Conservation (phyloP, 2,113 vertebrate genomes). For the Hystrix brachyura region DNA sequence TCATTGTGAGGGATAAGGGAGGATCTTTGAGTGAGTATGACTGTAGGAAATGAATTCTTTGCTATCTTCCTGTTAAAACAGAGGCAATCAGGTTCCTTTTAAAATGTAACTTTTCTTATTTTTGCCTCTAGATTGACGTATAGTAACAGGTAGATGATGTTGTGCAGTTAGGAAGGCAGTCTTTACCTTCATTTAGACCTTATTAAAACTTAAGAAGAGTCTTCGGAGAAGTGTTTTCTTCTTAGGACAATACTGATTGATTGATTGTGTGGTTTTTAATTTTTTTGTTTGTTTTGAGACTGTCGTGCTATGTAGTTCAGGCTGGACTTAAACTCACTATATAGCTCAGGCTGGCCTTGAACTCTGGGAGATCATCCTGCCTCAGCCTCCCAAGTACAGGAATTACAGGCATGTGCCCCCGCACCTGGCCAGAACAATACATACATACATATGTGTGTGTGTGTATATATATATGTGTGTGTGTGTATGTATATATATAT, state of each 20-base stretch:
- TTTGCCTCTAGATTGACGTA: slow-evolving; percentile 22
- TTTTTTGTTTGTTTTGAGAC: no score
- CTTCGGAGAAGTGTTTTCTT: slow-evolving; percentile 30
- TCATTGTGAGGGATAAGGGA: slow-evolving; percentile 34
- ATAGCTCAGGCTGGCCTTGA: no score
- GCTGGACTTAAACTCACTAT: no score
- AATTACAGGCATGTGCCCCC: no score
- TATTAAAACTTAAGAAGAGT: slow-evolving; percentile 25
- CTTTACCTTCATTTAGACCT: background rate
- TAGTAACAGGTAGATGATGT: background rate
- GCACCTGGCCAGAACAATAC: no score
- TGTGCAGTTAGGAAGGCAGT: slow-evolving; percentile 28
- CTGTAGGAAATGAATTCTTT: slow-evolving; percentile 47
- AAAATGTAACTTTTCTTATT: background rate
- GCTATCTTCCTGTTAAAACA: slow-evolving; percentile 7
- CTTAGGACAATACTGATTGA: slow-evolving; percentile 8
- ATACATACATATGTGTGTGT: no score
- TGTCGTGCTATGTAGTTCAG: no score
- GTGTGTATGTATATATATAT: no score
- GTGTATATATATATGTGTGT: no score
- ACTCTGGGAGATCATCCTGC: no score
- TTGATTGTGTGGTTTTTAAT: no score
- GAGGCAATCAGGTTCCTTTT: slow-evolving; percentile 14
- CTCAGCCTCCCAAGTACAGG: no score
- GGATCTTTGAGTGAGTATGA: background rate